Percentiles rank a stretch among this genome's conserved stretches.
phyloP scores from a whole-genome alignment of 2,797 vertebrate species.

The Arnoldichthys spilopterus region DNA sequence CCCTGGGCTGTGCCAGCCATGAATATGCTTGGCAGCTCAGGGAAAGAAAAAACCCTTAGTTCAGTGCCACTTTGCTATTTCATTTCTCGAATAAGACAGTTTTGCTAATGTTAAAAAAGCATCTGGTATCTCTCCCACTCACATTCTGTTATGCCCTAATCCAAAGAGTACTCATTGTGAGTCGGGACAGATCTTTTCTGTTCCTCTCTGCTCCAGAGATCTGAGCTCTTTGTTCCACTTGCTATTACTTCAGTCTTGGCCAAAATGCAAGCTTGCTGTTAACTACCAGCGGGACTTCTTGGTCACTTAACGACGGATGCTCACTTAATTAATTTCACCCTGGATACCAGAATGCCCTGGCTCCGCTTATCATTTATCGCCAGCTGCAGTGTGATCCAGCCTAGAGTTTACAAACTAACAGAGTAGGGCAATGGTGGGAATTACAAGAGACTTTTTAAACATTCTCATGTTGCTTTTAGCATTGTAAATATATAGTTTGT shows the following conservation, averaged over 20 bases:
- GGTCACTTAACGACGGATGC: neutral
- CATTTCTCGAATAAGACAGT: conserved; percentile 22
- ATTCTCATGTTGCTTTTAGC: neutral
- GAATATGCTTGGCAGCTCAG: conserved; percentile 60
- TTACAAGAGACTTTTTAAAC: neutral
- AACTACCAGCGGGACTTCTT: conserved; percentile 32
- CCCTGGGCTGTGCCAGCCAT: conserved; percentile 54
- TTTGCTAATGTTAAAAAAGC: conserved; percentile 31
- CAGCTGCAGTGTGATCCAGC: neutral
- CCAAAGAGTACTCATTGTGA: conserved; percentile 13
- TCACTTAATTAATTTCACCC: conserved; percentile 14
- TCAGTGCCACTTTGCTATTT: conserved; percentile 50
- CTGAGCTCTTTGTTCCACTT: conserved; percentile 27
- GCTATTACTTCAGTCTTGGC: conserved; percentile 10
- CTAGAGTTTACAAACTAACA: neutral
- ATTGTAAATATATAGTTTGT: neutral
- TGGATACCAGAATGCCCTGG: neutral
- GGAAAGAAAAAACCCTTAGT: conserved; percentile 63
- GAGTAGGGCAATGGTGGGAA: neutral
- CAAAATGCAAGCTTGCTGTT: conserved; percentile 22
- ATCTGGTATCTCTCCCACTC: conserved; percentile 29
- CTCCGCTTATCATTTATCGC: neutral
- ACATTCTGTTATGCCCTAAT: conserved; percentile 14
- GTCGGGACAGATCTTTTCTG: conserved; percentile 2
- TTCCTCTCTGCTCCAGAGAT: conserved; percentile 13